Conservation (phyloP, 2,797 vertebrate genomes). For the Aldrovandia affinis region DNA sequence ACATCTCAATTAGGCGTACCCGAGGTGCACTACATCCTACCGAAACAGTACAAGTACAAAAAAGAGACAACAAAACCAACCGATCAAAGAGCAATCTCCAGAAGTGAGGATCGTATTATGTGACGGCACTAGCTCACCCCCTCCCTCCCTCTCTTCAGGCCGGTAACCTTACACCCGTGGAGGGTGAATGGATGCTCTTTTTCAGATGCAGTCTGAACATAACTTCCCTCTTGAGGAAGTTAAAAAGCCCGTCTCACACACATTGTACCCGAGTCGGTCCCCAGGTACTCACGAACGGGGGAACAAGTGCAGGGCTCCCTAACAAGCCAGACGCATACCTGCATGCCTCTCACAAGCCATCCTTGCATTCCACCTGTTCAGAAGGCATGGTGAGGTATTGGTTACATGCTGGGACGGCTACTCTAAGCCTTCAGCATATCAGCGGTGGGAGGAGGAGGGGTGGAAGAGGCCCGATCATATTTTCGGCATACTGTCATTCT, state of each 20-base stretch:
- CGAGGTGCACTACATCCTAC: neutral
- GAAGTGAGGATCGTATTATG: neutral
- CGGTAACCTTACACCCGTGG: slow-evolving; percentile 15
- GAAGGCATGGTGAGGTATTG: slow-evolving; percentile 14
- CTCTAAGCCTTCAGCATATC: neutral
- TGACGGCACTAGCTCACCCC: neutral
- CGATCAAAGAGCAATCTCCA: slow-evolving; percentile 11
- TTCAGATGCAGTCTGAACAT: neutral
- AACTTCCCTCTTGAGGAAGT: neutral
- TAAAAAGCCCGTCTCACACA: neutral
- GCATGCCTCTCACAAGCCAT: neutral
- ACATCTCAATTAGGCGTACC: neutral
- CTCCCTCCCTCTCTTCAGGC: neutral
- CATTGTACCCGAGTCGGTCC: neutral
- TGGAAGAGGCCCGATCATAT: neutral
- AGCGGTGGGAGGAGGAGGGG: neutral
- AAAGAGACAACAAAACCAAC: neutral
- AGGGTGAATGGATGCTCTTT: slow-evolving; percentile 3
- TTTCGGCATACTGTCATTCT: neutral
- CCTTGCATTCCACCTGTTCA: slow-evolving; percentile 19
- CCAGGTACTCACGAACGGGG: neutral
- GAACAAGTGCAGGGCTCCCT: neutral
- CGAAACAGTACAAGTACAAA: neutral
- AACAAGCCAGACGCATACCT: neutral
- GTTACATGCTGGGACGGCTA: neutral